phyloP scores from a whole-genome alignment of 1,140 invertebrate species.

The Lasaia peninsularis region DNA sequence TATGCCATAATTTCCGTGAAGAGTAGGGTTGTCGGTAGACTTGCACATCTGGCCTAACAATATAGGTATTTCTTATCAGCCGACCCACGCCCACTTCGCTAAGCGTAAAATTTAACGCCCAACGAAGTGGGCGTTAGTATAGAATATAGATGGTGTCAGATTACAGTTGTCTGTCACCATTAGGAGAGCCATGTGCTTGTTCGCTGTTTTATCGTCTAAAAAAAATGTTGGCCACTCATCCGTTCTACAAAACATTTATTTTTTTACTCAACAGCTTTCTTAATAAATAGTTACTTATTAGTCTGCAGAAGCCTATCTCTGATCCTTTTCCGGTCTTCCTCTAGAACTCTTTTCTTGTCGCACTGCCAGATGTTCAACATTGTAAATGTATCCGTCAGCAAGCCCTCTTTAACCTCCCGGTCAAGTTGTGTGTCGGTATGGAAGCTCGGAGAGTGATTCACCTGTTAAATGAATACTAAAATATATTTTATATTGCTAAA shows the following conservation, averaged over 20 bases:
- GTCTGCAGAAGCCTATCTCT: slow-evolving; percentile 81
- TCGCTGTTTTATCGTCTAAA: too few species aligned
- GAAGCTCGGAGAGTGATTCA: slow-evolving; percentile 95
- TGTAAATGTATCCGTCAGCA: slow-evolving; percentile 89
- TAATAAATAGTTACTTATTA: slow-evolving; percentile 61
- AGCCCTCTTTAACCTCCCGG: slow-evolving; percentile 88
- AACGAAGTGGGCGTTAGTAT: too few species aligned
- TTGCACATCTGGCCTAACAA: too few species aligned
- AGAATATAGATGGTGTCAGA: too few species aligned
- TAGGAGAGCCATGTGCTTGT: too few species aligned
- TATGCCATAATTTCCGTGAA: too few species aligned
- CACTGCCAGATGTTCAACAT: slow-evolving; percentile 89
- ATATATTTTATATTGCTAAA: background rate
- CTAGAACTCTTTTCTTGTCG: slow-evolving; percentile 86
- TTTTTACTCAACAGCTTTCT: background rate
- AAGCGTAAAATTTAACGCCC: too few species aligned
- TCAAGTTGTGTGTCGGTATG: slow-evolving; percentile 91
- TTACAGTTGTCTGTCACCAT: too few species aligned
- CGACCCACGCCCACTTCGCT: too few species aligned
- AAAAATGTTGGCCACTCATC: too few species aligned
- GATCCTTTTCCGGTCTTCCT: slow-evolving; percentile 83
- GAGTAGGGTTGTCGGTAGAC: too few species aligned
- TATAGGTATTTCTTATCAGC: too few species aligned
- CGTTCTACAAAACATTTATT: background rate
- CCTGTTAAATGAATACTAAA: slow-evolving; percentile 63